phyloP scores from a whole-genome alignment of 30 jellyfish, hydroid and myxozoan genomes.

The Catostylus mosaicus region DNA sequence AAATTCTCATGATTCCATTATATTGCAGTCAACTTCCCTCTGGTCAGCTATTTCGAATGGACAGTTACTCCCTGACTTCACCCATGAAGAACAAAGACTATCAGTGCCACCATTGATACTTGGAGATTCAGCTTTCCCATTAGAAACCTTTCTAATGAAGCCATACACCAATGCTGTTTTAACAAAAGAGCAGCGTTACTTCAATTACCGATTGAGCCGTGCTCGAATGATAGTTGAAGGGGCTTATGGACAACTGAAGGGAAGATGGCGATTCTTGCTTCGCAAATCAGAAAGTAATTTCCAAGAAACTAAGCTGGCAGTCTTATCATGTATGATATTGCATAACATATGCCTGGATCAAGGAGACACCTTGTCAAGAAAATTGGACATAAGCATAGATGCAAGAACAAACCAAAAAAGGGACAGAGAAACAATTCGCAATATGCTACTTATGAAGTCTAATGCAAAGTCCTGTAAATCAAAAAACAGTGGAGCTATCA shows the following conservation, averaged over 20 bases:
- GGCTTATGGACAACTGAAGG: conserved; percentile 16
- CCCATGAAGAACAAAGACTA: conserved; percentile 21
- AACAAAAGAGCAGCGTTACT: conserved; percentile 50
- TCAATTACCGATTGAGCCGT: too few species aligned
- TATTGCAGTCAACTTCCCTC: neutral
- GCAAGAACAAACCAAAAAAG: conserved; percentile 38
- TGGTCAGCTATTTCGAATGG: neutral
- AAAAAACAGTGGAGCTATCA: neutral
- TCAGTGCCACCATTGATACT: conserved; percentile 11
- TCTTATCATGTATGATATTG: conserved; percentile 69
- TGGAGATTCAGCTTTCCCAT: conserved; percentile 43
- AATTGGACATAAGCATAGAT: conserved; percentile 35
- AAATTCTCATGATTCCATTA: conserved; percentile 40
- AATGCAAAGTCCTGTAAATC: conserved; percentile 1
- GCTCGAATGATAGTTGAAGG: conserved; percentile 71
- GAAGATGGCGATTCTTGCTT: conserved; percentile 60
- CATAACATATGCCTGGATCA: conserved; percentile 63
- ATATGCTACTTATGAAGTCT: conserved; percentile 34
- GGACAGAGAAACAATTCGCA: conserved; percentile 20
- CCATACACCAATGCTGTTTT: conserved; percentile 40
- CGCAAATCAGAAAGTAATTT: conserved; percentile 59
- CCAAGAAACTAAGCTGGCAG: conserved; percentile 21
- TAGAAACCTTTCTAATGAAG: conserved; percentile 14
- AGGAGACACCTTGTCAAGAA: conserved; percentile 45
- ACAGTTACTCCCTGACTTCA: neutral